Evolutionary conservation across 2,888 invertebrate genomes (phyloP).

Genomic region (Philaethria dido): DNA sequence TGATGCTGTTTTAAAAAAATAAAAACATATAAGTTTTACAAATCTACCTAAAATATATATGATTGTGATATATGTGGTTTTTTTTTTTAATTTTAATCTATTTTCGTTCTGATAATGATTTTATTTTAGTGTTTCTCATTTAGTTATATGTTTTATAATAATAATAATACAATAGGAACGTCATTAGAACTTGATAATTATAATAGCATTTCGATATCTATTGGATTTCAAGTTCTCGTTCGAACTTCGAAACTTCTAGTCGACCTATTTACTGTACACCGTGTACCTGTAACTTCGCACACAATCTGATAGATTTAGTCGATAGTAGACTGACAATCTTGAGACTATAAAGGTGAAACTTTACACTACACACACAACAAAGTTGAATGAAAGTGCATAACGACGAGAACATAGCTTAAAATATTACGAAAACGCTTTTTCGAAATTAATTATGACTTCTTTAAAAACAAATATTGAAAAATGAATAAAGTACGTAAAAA

Average conservation of each 20-base stretch:
- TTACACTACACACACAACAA: conserved; percentile 35
- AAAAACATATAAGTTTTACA: background rate
- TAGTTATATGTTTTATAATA: background rate
- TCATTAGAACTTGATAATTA: conserved; percentile 37
- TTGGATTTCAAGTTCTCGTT: conserved; percentile 43
- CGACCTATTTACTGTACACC: conserved; percentile 53
- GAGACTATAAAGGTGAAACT: conserved; percentile 40
- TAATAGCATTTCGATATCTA: conserved; percentile 39
- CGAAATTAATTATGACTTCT: background rate
- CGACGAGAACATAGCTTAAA: background rate
- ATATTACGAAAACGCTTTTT: background rate
- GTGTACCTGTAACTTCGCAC: conserved; percentile 43
- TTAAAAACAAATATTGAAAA: background rate
- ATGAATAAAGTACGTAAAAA: background rate
- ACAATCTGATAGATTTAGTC: conserved; percentile 45
- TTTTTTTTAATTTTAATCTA: no score
- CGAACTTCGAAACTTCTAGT: conserved; percentile 53
- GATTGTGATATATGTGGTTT: no score
- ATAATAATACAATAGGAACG: conserved; percentile 26
- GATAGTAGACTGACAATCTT: conserved; percentile 45
- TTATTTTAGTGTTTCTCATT: background rate
- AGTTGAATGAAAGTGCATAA: conserved; percentile 32
- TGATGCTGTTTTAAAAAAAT: background rate
- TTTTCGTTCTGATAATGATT: background rate
- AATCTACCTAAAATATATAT: background rate